A percentile compares a stretch with the other conserved stretches of the same genome.
Evolutionary conservation across 2,888 invertebrate species (phyloP).

Genomic region (Mythimna vitellina): DNA sequence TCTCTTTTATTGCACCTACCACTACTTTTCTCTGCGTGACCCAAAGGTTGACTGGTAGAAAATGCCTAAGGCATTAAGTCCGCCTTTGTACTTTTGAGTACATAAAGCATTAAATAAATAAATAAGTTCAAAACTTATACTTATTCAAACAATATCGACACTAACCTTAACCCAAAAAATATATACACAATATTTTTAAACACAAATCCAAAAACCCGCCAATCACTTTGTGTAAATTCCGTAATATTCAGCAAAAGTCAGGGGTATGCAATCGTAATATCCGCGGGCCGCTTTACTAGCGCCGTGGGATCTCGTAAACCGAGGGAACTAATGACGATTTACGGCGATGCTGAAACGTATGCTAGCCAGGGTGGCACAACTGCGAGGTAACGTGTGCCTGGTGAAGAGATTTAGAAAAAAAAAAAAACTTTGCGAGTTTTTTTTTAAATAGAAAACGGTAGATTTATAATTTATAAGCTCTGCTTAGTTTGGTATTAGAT

Average conservation of each 20-base stretch:
- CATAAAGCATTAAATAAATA: no score
- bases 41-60: no score
- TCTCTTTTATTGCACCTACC: no score
- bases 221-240: conserved; percentile 61
- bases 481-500: no score
- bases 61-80: no score
- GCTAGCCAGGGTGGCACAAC: conserved; percentile 68
- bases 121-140: background rate
- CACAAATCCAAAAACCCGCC: conserved; percentile 34
- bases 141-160: background rate
- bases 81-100: no score
- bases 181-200: background rate
- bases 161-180: conserved; percentile 1
- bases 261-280: conserved; percentile 84
- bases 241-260: conserved; percentile 77
- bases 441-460: background rate
- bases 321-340: conserved; percentile 88
- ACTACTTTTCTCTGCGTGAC: no score
- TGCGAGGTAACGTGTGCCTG: conserved; percentile 23
- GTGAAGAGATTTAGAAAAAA: background rate
- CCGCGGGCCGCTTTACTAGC: conserved; percentile 84
- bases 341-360: conserved; percentile 78
- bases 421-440: background rate
- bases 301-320: conserved; percentile 86
- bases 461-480: no score